These are phyloP conservation scores for Laterallus jamaicensis DNA, from an alignment of 2,113 vertebrate species.

Conservation along the genomic window DNA sequence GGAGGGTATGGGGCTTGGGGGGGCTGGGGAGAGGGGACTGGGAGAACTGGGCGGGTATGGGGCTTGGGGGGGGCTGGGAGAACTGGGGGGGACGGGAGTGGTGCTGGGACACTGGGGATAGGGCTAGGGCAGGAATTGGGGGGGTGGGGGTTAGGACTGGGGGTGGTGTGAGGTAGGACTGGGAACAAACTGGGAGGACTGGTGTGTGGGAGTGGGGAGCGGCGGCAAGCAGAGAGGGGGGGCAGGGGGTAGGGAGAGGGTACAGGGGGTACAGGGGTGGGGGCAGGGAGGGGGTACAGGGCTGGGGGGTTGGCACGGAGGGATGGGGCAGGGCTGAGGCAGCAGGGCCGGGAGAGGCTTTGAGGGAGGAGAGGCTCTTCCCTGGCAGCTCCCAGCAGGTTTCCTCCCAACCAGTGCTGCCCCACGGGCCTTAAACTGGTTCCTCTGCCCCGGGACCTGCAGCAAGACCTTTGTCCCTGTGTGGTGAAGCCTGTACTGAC, in stretches of 20 bases:
- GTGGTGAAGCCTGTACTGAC: accelerated
- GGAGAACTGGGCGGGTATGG: too few relatives aligned
- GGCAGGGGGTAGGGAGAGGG: too few relatives aligned
- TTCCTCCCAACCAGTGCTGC: accelerated
- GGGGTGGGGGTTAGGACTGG: neutral
- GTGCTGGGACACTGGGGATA: neutral
- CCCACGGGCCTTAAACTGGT: too few relatives aligned
- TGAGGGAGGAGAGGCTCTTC: neutral
- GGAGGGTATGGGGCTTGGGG: too few relatives aligned
- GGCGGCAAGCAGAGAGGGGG: too few relatives aligned
- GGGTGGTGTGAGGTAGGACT: neutral
- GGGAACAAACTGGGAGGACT: neutral
- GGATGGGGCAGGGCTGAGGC: neutral
- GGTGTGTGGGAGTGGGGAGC: accelerated
- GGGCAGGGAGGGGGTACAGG: neutral
- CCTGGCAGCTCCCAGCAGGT: neutral
- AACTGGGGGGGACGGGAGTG: too few relatives aligned
- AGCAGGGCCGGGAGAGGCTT: accelerated
- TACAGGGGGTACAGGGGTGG: accelerated
- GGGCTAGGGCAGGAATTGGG: neutral
- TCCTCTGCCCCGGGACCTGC: accelerated
- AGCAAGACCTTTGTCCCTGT: neutral
- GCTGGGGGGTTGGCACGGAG: neutral
- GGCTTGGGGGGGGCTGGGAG: too few relatives aligned
- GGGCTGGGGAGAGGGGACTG: neutral